Evolutionary conservation across 2,113 vertebrate species (phyloP).

Genomic region (Acanthisitta chloris): DNA sequence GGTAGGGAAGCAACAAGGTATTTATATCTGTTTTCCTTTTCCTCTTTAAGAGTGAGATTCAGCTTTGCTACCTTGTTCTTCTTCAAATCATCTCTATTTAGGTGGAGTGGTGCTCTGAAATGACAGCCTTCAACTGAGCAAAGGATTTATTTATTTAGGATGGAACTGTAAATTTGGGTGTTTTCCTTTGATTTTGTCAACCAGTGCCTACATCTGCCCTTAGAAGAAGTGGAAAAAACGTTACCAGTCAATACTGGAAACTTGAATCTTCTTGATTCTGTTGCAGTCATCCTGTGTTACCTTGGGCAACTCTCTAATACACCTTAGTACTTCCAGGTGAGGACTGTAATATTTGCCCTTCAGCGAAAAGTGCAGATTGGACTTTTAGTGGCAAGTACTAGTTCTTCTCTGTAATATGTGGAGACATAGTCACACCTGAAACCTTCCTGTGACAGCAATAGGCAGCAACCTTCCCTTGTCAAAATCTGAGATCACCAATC

Average conservation of each 20-base stretch:
- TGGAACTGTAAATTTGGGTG: not conserved
- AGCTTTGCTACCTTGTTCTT: not conserved
- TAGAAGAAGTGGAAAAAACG: not conserved
- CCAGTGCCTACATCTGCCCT: not conserved
- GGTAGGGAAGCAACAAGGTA: not conserved
- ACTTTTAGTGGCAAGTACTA: not conserved
- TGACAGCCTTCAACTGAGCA: not conserved
- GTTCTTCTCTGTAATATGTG: not conserved
- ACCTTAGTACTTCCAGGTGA: not conserved
- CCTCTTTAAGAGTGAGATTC: not conserved
- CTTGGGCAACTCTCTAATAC: not conserved
- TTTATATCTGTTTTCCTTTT: not conserved
- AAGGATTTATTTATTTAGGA: not conserved
- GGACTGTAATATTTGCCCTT: not conserved
- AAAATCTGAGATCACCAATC: not conserved
- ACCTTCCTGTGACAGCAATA: rapidly evolving
- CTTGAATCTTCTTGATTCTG: not conserved
- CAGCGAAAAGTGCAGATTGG: not conserved
- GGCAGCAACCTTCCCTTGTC: not conserved
- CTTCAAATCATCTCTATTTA: not conserved
- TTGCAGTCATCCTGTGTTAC: not conserved
- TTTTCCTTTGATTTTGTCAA: not conserved
- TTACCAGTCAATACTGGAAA: not conserved
- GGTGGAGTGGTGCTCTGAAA: not conserved
- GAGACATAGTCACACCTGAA: not conserved